Base-by-base conservation (phyloP, 2,797 vertebrate genomes). In the Bovichtus diacanthus region DNA sequence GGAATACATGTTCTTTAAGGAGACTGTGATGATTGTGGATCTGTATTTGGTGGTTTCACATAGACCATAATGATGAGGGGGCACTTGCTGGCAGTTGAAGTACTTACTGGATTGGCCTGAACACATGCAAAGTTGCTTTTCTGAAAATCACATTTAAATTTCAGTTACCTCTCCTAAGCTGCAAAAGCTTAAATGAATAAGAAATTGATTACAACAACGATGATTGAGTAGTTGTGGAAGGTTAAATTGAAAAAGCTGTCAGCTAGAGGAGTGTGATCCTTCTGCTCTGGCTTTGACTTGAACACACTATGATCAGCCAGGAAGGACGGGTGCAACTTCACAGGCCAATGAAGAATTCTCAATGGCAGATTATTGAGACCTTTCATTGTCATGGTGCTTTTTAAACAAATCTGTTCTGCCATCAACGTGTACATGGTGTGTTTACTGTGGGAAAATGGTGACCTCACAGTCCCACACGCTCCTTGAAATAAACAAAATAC, bases 361-460 rank as follows among this genome's bases (percentile, higher is more conserved):
- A 5, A 6, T 41, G 43, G 19, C 46, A 65, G 34, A 18, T 27
- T 41, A 49, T 36, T 9, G 18, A 61, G n/a, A 36, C 41, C 5
- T 66, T 63, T 59, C 6, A 47, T 47, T 36, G 4, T 41, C 25
- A 53, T 59, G 43, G 6, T 50, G 5, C 29, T 54, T 43, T 39
- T 53, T 13, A 70, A 39, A 6, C 25, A 25, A 51, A 2, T 10
- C 19, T 56, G 59, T 65, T 39, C 34, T 43, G 18, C 13, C 55
- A 44, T 47, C n/a, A 38, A 56, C 1, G 2, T 51, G 11, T 71
- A 50, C 15, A 18, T 23, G n/a, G 70, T 79, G 66, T 78, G 55
- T 83, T 84, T 70, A 80, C 76, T 84, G 65, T 87, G 72, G 34
- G 12, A 27, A 63, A 47, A 68, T 31, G 41, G 51, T 65, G 55